Evolutionary conservation across 2,888 invertebrate genomes (phyloP).

Genomic region (Drosophila affinis): DNA sequence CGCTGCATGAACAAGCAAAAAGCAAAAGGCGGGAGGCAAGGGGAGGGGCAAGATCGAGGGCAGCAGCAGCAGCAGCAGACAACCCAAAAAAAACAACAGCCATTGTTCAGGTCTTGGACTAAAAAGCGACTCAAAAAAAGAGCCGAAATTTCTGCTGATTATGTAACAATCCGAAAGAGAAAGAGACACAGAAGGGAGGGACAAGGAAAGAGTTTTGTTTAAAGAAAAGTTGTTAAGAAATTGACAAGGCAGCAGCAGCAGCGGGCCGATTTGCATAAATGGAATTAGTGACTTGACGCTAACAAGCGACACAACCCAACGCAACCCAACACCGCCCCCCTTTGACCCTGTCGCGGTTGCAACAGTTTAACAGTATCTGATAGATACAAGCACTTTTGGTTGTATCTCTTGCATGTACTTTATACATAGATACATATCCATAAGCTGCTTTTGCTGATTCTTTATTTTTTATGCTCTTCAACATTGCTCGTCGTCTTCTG

Average conservation of each 20-base stretch:
- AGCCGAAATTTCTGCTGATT: slow-evolving; percentile 52
- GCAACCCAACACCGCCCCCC: slow-evolving; percentile 14
- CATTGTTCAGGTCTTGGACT: slow-evolving; percentile 57
- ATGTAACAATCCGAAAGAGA: slow-evolving; percentile 48
- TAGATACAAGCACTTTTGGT: not conserved
- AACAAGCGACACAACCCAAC: slow-evolving; percentile 44
- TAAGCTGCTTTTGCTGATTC: slow-evolving; percentile 30
- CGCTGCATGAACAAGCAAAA: slow-evolving; percentile 63
- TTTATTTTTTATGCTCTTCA: slow-evolving; percentile 60
- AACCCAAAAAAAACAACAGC: slow-evolving; percentile 13
- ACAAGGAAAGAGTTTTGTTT: slow-evolving; percentile 44
- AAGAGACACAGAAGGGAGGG: slow-evolving; percentile 13
- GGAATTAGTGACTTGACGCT: slow-evolving; percentile 61
- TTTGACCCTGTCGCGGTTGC: slow-evolving; percentile 29
- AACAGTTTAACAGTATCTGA: slow-evolving; percentile 1
- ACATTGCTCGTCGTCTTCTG: slow-evolving; percentile 42
- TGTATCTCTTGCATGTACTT: slow-evolving; percentile 3
- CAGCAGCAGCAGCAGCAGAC: slow-evolving; percentile 34
- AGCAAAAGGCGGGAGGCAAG: slow-evolving; percentile 1
- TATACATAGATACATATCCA: not conserved
- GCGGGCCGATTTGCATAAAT: slow-evolving; percentile 61
- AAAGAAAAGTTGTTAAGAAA: slow-evolving; percentile 62
- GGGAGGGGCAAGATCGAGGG: slow-evolving; percentile 47
- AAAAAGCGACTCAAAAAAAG: slow-evolving; percentile 21
- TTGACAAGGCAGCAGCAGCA: slow-evolving; percentile 37